Base-by-base conservation (phyloP, 2,797 vertebrate genomes). In the Crocodylus rhombifer region DNA sequence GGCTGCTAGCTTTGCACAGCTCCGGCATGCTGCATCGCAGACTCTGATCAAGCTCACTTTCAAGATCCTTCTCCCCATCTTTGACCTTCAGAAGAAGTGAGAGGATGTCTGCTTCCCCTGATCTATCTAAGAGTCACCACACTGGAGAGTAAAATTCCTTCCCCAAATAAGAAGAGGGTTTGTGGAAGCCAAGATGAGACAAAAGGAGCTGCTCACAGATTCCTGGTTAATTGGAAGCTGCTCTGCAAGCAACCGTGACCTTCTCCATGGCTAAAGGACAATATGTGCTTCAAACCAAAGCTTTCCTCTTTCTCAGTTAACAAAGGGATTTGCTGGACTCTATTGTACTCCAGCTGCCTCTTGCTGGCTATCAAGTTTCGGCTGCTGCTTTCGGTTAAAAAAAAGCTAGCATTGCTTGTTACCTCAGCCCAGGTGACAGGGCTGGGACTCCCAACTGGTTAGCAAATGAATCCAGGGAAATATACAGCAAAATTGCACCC, bases 201-300 rank as follows among this genome's bases (percentile, higher is more conserved):
- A 82, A n/a, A 3, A 69, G 64, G 78, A 82, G 93, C 18, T 81
- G 62, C 76, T 36, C 15, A 88, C 91, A 79, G 42, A 92, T 60
- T 84, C 90, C 78, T 80, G 4, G 4, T 75, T 87, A 61, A 87
- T 85, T 91, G 93, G 92, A 94, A 89, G 51, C 30, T 56, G 77
- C 60, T 73, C 90, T 76, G 18, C 16, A 58, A 75, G 57, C 75
- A 77, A 71, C 80, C 71, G n/a, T 87, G 84, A 88, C 94, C 93
- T 87, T 89, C 65, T 15, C 26, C 61, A 80, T 80, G 56, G 74
- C 85, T 87, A 78, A 18, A 30, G 58, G 82, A 89, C 94, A 88
- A 36, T 25, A 89, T 69, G 87, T 93, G 30, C 86, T 90, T 76
- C 79, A 75, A 81, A 25, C 76, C 56, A 82, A 80, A 73, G 87